phyloP scores from a whole-genome alignment of 2,888 invertebrate genomes.

The Melieria picta region DNA sequence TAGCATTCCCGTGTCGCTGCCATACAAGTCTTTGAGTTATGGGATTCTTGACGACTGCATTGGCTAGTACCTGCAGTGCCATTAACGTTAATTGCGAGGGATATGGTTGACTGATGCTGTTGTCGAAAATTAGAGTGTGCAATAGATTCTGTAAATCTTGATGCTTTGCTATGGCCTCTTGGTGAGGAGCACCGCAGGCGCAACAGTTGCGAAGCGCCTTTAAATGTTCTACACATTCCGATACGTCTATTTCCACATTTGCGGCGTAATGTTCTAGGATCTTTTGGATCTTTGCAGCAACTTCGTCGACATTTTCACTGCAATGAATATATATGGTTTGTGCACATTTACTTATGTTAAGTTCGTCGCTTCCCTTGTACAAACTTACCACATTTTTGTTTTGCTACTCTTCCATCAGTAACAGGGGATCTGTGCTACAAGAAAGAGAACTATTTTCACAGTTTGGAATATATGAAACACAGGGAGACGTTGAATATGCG shows the following conservation, averaged over 20 bases:
- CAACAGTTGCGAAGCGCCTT: conserved; percentile 44
- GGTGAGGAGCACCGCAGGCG: conserved; percentile 38
- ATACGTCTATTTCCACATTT: background rate
- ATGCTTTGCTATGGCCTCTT: conserved; percentile 41
- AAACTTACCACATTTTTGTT: too few species aligned
- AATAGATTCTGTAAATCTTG: conserved; percentile 32
- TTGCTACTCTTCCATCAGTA: too few species aligned
- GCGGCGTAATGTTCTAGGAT: too few species aligned
- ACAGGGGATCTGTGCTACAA: too few species aligned
- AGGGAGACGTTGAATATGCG: too few species aligned
- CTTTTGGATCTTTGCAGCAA: too few species aligned
- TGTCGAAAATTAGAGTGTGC: conserved; percentile 25
- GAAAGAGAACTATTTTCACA: too few species aligned
- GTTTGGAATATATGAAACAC: too few species aligned
- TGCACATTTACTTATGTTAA: too few species aligned
- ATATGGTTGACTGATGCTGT: background rate
- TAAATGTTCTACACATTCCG: conserved; percentile 27
- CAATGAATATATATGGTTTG: too few species aligned
- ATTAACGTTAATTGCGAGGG: conserved; percentile 43
- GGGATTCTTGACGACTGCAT: conserved; percentile 60
- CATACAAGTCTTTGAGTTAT: conserved; percentile 56
- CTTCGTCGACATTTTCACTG: too few species aligned
- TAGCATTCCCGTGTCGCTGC: conserved; percentile 48
- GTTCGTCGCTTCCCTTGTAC: too few species aligned
- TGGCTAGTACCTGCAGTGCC: conserved; percentile 59